Conservation (phyloP, 2,113 vertebrate species). For the Lophochroa leadbeateri region DNA sequence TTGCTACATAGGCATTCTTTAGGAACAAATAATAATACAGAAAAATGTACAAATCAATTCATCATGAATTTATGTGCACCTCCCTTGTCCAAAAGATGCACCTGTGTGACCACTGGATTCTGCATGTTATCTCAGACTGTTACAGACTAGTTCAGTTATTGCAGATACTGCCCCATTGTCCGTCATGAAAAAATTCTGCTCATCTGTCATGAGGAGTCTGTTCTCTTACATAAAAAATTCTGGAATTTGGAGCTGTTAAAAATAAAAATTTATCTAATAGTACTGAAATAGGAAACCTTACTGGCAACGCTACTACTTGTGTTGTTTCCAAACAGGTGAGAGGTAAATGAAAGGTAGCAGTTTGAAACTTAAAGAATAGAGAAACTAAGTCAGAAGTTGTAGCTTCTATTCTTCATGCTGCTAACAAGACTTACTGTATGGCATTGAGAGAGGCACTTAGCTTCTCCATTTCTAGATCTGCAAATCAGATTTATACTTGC, state of each 20-base stretch:
- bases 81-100: background rate
- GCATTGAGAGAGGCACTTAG: background rate
- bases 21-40: background rate
- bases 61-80: background rate
- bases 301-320: background rate
- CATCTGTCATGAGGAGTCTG: background rate
- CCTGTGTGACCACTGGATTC: background rate
- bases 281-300: background rate
- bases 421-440: background rate
- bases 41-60: background rate
- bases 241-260: background rate
- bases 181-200: background rate
- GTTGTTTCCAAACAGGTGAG: background rate
- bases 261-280: background rate
- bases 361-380: background rate
- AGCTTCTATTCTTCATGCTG: background rate
- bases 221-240: background rate
- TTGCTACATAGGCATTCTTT: background rate
- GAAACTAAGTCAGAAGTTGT: background rate
- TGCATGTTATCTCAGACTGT: background rate
- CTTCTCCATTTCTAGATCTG: background rate
- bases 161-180: background rate
- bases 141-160: background rate
- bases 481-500: background rate
- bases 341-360: background rate